Evolutionary conservation across 2,113 vertebrate genomes (phyloP).

Genomic region (Cygnus buccinator): DNA sequence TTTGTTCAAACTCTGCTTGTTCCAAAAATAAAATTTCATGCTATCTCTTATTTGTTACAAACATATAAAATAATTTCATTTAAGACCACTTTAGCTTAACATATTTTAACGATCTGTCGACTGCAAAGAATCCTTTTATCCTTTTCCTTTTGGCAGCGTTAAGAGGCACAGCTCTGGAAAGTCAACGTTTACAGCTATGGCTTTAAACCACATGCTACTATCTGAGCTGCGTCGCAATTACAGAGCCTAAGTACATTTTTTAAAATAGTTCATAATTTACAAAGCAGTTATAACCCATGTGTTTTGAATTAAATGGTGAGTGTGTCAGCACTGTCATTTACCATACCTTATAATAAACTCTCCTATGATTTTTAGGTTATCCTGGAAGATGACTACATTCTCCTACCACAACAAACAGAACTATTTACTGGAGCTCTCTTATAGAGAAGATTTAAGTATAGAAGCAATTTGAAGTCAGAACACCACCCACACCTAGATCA

Average conservation of each 20-base stretch:
- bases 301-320: slow-evolving; percentile 72
- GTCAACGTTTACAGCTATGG: slow-evolving; percentile 35
- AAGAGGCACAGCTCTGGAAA: background rate
- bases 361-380: slow-evolving; percentile 51
- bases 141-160: background rate
- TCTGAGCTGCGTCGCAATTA: slow-evolving; percentile 69
- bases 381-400: background rate
- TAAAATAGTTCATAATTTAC: slow-evolving; percentile 56
- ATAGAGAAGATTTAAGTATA: slow-evolving; percentile 47
- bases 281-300: slow-evolving; percentile 72
- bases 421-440: slow-evolving; percentile 7
- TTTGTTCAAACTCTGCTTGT: background rate
- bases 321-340: slow-evolving; percentile 65
- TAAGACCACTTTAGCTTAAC: background rate
- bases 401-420: slow-evolving; percentile 64
- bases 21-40: background rate
- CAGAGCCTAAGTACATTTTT: slow-evolving; percentile 65
- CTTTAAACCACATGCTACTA: slow-evolving; percentile 56
- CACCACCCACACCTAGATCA: slow-evolving; percentile 3
- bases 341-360: slow-evolving; percentile 66
- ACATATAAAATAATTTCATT: background rate
- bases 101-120: background rate
- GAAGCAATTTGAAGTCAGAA: background rate
- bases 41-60: background rate
- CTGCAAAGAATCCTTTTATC: background rate